A percentile compares a stretch with the other conserved stretches of the same genome.
phyloP scores from a whole-genome alignment of 1,140 invertebrate species.

The Phymastichus coffea region DNA sequence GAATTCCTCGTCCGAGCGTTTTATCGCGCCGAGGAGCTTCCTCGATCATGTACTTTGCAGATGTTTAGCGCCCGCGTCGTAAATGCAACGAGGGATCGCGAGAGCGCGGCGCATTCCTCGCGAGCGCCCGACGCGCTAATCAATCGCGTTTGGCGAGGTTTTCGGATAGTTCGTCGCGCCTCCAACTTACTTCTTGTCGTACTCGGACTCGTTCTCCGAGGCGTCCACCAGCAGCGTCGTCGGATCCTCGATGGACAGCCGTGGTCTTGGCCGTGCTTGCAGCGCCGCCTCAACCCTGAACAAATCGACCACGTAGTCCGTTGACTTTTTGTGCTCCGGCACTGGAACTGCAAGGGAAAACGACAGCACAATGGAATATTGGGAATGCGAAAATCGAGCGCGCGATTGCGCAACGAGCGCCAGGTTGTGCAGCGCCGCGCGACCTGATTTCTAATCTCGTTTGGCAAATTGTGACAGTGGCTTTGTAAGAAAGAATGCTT shows the following conservation, averaged over 20 bases:
- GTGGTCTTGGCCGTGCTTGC: constrained; percentile 55
- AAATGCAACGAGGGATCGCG: no score
- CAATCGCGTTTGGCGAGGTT: no score
- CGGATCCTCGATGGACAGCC: constrained; percentile 45
- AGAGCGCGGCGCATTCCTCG: no score
- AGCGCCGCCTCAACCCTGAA: constrained; percentile 70
- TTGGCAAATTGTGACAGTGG: constrained; percentile 3
- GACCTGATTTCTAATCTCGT: constrained; percentile 23
- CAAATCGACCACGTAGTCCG: constrained; percentile 77
- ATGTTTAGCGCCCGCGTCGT: no score
- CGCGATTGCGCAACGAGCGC: no score
- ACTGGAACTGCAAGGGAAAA: constrained; percentile 61
- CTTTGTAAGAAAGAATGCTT: neutral
- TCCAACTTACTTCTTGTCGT: constrained; percentile 48
- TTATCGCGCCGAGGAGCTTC: neutral
- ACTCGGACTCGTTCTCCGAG: constrained; percentile 42
- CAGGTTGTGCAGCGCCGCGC: no score
- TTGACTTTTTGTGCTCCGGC: constrained; percentile 71
- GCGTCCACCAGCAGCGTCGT: constrained; percentile 22
- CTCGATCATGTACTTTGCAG: no score
- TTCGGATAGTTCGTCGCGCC: no score
- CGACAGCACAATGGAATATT: neutral
- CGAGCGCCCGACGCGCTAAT: no score
- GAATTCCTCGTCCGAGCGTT: neutral
- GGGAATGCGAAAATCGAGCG: constrained; percentile 13